Percentiles rank a stretch among this genome's conserved stretches.
Conservation (phyloP, 2,797 vertebrate species). For the Sphenodon punctatus region DNA sequence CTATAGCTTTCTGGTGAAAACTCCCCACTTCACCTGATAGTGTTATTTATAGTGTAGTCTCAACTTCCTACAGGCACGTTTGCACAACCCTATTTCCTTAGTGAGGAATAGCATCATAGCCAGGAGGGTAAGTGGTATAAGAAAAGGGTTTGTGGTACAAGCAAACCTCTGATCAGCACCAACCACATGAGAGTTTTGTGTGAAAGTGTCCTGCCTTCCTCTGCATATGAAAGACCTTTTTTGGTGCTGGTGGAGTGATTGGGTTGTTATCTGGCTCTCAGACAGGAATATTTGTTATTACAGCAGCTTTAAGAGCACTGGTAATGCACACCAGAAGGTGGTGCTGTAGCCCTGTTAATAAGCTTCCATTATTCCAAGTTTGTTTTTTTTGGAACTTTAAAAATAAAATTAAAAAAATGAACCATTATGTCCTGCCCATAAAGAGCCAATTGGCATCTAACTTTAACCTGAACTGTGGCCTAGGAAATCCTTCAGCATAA, state of each 20-base stretch:
- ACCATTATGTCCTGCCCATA: conserved; percentile 47
- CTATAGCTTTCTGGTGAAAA: neutral
- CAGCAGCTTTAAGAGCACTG: neutral
- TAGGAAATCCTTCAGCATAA: conserved; percentile 61
- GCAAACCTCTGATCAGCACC: too few relatives aligned
- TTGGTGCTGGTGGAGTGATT: neutral
- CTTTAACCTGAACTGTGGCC: conserved; percentile 65
- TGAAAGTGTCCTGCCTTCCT: neutral
- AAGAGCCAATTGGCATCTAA: conserved; percentile 45
- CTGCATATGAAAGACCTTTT: neutral
- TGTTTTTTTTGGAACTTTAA: conserved; percentile 9
- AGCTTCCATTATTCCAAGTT: neutral
- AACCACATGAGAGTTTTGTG: too few relatives aligned
- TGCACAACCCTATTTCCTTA: too few relatives aligned
- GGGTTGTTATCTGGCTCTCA: neutral
- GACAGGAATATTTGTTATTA: neutral
- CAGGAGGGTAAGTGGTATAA: too few relatives aligned
- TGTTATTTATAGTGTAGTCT: neutral
- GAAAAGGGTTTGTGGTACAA: too few relatives aligned
- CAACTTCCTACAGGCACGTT: too few relatives aligned
- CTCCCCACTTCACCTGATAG: neutral
- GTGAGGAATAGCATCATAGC: too few relatives aligned
- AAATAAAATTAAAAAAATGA: conserved; percentile 39
- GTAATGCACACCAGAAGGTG: conserved; percentile 48
- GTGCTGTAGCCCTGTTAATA: conserved; percentile 52